Evolutionary conservation across 2,797 vertebrate genomes (phyloP).

Genomic region (Halcyon smyrnensis): DNA sequence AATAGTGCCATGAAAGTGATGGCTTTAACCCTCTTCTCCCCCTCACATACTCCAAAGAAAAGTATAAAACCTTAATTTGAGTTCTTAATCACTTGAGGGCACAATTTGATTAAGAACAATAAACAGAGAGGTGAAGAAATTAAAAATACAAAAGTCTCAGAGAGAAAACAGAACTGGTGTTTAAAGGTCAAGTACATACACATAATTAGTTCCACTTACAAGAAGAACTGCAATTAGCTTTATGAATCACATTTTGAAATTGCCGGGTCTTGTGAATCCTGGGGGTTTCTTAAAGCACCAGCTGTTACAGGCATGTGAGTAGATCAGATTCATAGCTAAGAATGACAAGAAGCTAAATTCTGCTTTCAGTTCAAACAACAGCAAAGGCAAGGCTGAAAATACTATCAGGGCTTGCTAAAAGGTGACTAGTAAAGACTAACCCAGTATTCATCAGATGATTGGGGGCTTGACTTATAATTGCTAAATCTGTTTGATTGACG

Average conservation of each 20-base stretch:
- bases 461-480: rapidly evolving
- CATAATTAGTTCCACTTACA: constrained; percentile 4
- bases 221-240: constrained; percentile 54
- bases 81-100: constrained; percentile 62
- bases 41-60: background rate
- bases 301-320: background rate
- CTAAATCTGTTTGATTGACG: background rate
- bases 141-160: constrained; percentile 47
- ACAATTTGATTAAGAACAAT: constrained; percentile 64
- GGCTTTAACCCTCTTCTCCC: constrained; percentile 20
- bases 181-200: constrained; percentile 58
- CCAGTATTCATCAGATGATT: background rate
- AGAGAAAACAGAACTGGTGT: constrained; percentile 50
- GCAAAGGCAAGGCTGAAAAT: background rate
- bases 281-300: background rate
- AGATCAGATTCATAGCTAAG: background rate
- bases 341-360: background rate
- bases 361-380: background rate
- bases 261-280: constrained; percentile 36
- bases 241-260: constrained; percentile 41
- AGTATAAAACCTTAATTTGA: constrained; percentile 39
- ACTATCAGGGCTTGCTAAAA: background rate
- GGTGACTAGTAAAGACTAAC: background rate
- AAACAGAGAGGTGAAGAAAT: constrained; percentile 58
- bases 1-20: background rate